These are phyloP conservation scores for Chaetura pelagica DNA, from an alignment of 2,113 vertebrate genomes.

Conservation along the genomic window DNA sequence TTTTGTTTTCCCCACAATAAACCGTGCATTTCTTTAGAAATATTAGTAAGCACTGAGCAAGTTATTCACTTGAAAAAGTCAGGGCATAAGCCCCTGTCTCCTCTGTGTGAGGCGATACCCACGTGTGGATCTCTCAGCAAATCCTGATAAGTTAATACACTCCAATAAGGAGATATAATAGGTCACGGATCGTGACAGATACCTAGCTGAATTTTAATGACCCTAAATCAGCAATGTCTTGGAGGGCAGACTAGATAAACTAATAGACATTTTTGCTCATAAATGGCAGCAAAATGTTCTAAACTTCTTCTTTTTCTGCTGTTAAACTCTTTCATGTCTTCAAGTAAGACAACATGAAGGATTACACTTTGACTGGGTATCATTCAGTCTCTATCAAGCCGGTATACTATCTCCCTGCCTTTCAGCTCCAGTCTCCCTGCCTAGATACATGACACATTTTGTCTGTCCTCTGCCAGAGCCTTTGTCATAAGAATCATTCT, in stretches of 20 bases:
- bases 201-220: neutral
- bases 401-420: neutral
- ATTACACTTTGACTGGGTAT: neutral
- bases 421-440: neutral
- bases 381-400: neutral
- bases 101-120: too few relatives aligned
- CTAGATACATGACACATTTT: neutral
- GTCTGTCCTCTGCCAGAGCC: neutral
- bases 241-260: neutral
- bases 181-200: too few relatives aligned
- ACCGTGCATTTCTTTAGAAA: too few relatives aligned
- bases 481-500: neutral
- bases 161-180: too few relatives aligned
- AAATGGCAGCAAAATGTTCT: neutral
- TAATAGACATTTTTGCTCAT: neutral
- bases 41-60: too few relatives aligned
- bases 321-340: neutral
- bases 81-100: too few relatives aligned
- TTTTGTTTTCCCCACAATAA: too few relatives aligned
- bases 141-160: too few relatives aligned
- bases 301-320: neutral
- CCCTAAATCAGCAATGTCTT: neutral
- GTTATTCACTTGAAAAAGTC: too few relatives aligned
- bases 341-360: neutral
- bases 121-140: too few relatives aligned